Conservation (phyloP, 2,113 vertebrate genomes). For the Anolis sagrei region DNA sequence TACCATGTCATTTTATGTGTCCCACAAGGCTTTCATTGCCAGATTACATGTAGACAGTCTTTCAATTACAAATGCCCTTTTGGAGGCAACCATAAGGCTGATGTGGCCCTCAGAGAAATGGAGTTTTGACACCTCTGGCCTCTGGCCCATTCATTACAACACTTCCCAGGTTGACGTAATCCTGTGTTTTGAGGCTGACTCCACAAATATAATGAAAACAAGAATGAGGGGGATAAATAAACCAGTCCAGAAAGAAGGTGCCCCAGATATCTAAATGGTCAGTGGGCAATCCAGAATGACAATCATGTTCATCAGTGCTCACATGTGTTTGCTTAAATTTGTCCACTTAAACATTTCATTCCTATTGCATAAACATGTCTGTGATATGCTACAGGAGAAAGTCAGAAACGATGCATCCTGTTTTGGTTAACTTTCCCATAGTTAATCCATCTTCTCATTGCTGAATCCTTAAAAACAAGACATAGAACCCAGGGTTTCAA, state of each 20-base stretch:
- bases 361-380: background rate
- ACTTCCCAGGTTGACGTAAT: background rate
- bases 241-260: background rate
- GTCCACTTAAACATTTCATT: background rate
- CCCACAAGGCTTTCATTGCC: too few relatives aligned
- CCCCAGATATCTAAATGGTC: background rate
- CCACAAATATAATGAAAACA: background rate
- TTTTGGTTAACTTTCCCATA: background rate
- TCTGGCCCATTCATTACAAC: too few relatives aligned
- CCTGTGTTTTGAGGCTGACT: background rate
- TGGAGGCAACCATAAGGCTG: too few relatives aligned
- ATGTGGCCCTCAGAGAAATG: too few relatives aligned
- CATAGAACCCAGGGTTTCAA: fast-evolving
- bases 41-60: too few relatives aligned
- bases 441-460: background rate
- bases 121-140: too few relatives aligned
- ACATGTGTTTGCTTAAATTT: background rate
- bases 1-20: too few relatives aligned
- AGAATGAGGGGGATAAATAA: background rate
- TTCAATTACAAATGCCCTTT: too few relatives aligned
- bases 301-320: background rate
- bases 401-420: background rate
- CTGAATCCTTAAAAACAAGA: background rate
- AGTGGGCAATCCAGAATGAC: background rate
- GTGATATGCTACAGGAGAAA: background rate